These are phyloP conservation scores for Patella depressa DNA, from an alignment of 2,888 invertebrate species.

Conservation along the genomic window DNA sequence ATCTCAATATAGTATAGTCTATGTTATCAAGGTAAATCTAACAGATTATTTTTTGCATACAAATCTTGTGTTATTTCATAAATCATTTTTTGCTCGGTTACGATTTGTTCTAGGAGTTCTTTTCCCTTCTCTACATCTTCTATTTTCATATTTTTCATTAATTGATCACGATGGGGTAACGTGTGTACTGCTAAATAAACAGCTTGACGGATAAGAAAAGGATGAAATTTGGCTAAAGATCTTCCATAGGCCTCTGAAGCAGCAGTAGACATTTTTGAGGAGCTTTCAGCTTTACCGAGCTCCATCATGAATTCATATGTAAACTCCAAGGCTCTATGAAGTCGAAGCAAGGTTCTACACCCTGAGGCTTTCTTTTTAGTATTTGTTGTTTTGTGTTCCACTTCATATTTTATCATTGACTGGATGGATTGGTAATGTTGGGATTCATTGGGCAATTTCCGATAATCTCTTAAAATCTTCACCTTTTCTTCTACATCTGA, in stretches of 20 bases:
- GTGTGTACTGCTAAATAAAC: slow-evolving; percentile 90
- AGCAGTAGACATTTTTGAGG: slow-evolving; percentile 71
- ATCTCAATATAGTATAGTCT: background rate
- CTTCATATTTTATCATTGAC: slow-evolving; percentile 89
- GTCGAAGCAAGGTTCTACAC: slow-evolving; percentile 86
- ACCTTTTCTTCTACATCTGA: slow-evolving; percentile 91
- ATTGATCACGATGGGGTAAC: slow-evolving; percentile 82
- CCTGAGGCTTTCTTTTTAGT: slow-evolving; percentile 79
- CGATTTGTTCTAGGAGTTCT: slow-evolving; percentile 39
- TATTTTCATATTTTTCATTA: slow-evolving; percentile 71
- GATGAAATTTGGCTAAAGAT: slow-evolving; percentile 88
- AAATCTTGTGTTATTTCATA: slow-evolving; percentile 53
- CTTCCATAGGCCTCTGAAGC: slow-evolving; percentile 87
- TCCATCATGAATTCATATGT: slow-evolving; percentile 85
- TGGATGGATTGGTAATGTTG: slow-evolving; percentile 79
- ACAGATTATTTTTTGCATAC: slow-evolving; percentile 50
- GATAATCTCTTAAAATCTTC: slow-evolving; percentile 80
- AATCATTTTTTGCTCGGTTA: slow-evolving; percentile 26
- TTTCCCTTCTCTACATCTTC: slow-evolving; percentile 38
- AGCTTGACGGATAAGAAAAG: slow-evolving; percentile 80
- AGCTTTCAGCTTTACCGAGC: slow-evolving; percentile 72
- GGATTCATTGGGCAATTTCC: slow-evolving; percentile 60
- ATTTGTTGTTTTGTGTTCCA: slow-evolving; percentile 78
- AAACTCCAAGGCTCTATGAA: slow-evolving; percentile 94
- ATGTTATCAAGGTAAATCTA: slow-evolving; percentile 48